Evolutionary conservation across 1,140 invertebrate genomes (phyloP).

Genomic region (Drosophila carrolli): DNA sequence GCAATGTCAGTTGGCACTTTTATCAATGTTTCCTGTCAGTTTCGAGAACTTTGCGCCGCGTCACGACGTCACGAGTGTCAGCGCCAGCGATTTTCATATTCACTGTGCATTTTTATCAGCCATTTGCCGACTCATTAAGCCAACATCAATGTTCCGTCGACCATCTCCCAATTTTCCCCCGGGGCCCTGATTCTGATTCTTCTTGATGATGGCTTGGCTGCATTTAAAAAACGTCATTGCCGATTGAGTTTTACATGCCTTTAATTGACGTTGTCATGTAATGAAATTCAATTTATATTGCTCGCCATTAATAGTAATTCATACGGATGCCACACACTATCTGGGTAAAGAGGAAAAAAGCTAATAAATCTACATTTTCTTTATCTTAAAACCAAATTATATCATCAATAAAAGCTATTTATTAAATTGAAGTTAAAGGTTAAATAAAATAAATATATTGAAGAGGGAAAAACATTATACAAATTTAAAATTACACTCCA

Average conservation of each 20-base stretch:
- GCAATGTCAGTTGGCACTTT: slow-evolving; percentile 71
- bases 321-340: slow-evolving; percentile 50
- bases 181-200: slow-evolving; percentile 9
- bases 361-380: background rate
- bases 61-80: slow-evolving; percentile 68
- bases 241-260: slow-evolving; percentile 83
- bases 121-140: slow-evolving; percentile 83
- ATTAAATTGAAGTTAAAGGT: background rate
- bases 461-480: too few species aligned
- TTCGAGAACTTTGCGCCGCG: slow-evolving; percentile 68
- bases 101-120: slow-evolving; percentile 79
- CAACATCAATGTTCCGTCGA: slow-evolving; percentile 35
- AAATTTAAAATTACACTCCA: too few species aligned
- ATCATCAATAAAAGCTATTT: background rate
- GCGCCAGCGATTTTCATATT: slow-evolving; percentile 66
- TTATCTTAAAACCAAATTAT: background rate
- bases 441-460: background rate
- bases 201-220: slow-evolving; percentile 54
- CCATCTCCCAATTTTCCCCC: slow-evolving; percentile 13
- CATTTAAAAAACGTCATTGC: slow-evolving; percentile 79
- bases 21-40: slow-evolving; percentile 79
- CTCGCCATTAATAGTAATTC: slow-evolving; percentile 76
- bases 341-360: slow-evolving; percentile 7
- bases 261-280: slow-evolving; percentile 84
- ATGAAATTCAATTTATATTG: slow-evolving; percentile 83